Percentiles rank a stretch among this genome's conserved stretches.
Conservation (phyloP, 2,797 vertebrate genomes). For the Eleutherodactylus coqui region DNA sequence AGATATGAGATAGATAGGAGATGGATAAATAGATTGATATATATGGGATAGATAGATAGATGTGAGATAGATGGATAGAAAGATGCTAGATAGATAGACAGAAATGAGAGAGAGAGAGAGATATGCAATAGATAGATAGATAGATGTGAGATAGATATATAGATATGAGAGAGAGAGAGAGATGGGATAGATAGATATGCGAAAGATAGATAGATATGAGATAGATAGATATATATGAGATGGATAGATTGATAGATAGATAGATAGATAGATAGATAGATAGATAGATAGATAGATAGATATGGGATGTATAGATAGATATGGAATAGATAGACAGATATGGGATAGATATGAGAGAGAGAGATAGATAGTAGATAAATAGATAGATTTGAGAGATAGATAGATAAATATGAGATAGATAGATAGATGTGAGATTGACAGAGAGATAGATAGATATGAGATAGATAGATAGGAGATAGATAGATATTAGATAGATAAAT, state of each 20-base stretch:
- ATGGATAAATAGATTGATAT: no score
- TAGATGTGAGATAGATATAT: not conserved
- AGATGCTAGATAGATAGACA: no score
- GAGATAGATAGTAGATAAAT: not conserved
- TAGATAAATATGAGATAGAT: not conserved
- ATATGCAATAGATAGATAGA: conserved; percentile 4
- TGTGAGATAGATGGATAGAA: not conserved
- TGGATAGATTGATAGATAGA: no score
- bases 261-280: not conserved
- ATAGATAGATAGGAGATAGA: no score
- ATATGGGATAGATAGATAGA: no score
- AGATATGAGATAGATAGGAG: not conserved
- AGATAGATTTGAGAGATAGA: no score
- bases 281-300: no score
- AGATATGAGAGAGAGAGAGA: not conserved
- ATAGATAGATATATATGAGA: not conserved
- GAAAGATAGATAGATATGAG: no score
- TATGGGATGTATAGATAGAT: not conserved
- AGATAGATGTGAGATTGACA: not conserved
- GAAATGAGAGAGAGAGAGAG: no score
- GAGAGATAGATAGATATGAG: not conserved
- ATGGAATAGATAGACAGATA: not conserved
- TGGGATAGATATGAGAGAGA: not conserved
- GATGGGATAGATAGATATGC: no score
- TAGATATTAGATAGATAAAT: not conserved